These are phyloP conservation scores for Listronotus oregonensis DNA, from an alignment of 1,140 invertebrate species.

Conservation along the genomic window DNA sequence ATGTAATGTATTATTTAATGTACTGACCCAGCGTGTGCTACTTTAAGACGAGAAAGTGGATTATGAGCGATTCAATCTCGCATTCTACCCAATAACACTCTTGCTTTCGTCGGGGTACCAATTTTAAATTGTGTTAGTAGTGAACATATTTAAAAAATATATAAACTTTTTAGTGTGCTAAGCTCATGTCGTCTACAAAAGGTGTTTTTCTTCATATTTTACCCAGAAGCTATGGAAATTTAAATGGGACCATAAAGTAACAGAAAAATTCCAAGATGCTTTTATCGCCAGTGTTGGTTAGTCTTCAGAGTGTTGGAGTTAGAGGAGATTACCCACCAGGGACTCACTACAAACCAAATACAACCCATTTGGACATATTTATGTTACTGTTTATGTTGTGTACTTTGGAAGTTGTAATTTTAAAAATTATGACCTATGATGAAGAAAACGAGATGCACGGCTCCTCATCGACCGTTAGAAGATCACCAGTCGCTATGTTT, in stretches of 20 bases:
- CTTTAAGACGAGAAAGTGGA: conserved; percentile 35
- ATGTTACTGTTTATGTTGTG: conserved; percentile 54
- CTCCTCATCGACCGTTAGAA: conserved; percentile 6
- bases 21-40: conserved; percentile 28
- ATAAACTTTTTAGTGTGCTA: no score
- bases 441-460: conserved; percentile 36
- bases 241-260: conserved; percentile 1
- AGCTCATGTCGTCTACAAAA: conserved; percentile 4
- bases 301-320: conserved; percentile 33
- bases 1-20: conserved; percentile 38
- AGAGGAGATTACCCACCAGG: conserved; percentile 42
- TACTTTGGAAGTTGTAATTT: conserved; percentile 50
- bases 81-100: conserved; percentile 24
- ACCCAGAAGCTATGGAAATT: background rate
- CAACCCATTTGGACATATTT: conserved; percentile 50
- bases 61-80: conserved; percentile 19
- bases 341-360: conserved; percentile 26
- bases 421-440: conserved; percentile 50
- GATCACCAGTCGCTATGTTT: conserved; percentile 31
- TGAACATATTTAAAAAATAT: no score
- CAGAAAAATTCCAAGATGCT: conserved; percentile 9
- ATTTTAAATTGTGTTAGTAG: no score
- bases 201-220: conserved; percentile 5
- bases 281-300: conserved; percentile 17
- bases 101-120: conserved; percentile 33